phyloP scores from a whole-genome alignment of 2,888 invertebrate species.

The Beris chalybata region DNA sequence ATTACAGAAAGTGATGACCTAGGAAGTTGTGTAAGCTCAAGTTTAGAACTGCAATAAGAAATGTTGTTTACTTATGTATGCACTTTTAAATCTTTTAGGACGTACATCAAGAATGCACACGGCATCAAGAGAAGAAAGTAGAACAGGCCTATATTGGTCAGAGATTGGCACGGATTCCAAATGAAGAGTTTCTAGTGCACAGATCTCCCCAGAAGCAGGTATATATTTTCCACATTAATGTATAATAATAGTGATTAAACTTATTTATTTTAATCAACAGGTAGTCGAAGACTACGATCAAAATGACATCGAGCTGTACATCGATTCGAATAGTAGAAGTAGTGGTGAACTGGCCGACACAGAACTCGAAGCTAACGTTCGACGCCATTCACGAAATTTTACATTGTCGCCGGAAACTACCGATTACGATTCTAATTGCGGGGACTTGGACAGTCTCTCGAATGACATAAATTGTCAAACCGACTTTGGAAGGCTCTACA shows the following conservation, averaged over 20 bases:
- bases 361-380: constrained; percentile 51
- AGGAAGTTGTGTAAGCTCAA: constrained; percentile 49
- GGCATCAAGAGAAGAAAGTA: constrained; percentile 48
- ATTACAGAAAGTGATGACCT: constrained; percentile 53
- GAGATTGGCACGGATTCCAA: constrained; percentile 55
- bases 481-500: constrained; percentile 67
- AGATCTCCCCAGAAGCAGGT: constrained; percentile 52
- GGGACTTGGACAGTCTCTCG: constrained; percentile 75
- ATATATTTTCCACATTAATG: constrained; percentile 31
- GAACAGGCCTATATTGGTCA: constrained; percentile 56
- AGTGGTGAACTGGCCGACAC: constrained; percentile 54
- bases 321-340: constrained; percentile 55
- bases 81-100: constrained; percentile 42
- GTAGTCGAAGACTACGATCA: constrained; percentile 50
- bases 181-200: constrained; percentile 53
- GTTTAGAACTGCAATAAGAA: neutral
- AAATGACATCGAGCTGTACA: constrained; percentile 55
- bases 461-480: constrained; percentile 57
- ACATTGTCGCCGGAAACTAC: constrained; percentile 91
- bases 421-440: constrained; percentile 86
- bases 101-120: constrained; percentile 45
- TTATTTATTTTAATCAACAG: constrained; percentile 32
- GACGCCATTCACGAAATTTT: constrained; percentile 74
- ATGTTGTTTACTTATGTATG: neutral
- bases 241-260: constrained; percentile 29